phyloP scores from a whole-genome alignment of 2,113 vertebrate genomes.

The Nannospalax galili region DNA sequence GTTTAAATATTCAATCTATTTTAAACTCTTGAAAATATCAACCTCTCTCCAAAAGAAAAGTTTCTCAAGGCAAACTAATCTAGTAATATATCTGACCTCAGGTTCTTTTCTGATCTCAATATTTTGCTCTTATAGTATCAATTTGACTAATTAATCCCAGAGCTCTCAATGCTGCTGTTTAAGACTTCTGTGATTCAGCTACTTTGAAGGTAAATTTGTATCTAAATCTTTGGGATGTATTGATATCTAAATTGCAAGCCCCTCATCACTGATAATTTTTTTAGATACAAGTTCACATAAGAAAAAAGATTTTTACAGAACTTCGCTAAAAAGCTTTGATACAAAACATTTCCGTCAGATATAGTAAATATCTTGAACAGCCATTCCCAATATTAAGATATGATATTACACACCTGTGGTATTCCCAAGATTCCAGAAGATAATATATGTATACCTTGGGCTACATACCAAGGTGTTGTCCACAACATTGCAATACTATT shows the following conservation, averaged over 20 bases:
- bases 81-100: neutral
- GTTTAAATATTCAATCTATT: neutral
- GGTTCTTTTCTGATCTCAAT: neutral
- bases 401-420: neutral
- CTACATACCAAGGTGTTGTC: neutral
- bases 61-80: neutral
- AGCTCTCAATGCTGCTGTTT: neutral
- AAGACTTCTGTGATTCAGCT: neutral
- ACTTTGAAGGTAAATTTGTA: neutral
- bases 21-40: conserved; percentile 30
- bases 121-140: neutral
- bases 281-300: neutral
- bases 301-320: neutral
- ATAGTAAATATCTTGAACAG: neutral
- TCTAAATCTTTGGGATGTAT: neutral
- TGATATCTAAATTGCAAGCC: neutral
- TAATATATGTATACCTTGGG: neutral
- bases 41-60: neutral
- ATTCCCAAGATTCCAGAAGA: neutral
- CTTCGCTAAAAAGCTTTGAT: neutral
- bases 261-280: neutral
- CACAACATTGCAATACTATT: neutral
- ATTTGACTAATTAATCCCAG: neutral
- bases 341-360: neutral
- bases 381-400: neutral